These are phyloP conservation scores for Eulithis prunata DNA, from an alignment of 2,888 invertebrate species.

Conservation along the genomic window DNA sequence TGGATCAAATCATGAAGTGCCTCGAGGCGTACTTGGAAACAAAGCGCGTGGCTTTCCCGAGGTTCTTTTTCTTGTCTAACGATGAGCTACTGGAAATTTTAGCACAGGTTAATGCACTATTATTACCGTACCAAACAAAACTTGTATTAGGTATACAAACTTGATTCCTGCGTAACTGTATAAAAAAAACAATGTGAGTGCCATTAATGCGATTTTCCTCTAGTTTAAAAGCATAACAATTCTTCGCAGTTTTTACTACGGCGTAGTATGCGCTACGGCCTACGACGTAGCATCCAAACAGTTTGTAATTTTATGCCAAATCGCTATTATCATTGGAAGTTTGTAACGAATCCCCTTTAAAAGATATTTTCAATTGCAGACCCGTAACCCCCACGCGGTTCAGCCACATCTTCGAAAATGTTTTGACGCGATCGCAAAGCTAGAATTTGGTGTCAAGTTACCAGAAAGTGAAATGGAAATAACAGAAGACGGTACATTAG, in stretches of 20 bases:
- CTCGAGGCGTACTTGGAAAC: slow-evolving; percentile 95
- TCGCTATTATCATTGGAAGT: no score
- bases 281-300: not conserved
- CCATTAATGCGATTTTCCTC: no score
- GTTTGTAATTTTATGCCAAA: no score
- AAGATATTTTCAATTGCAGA: slow-evolving; percentile 68
- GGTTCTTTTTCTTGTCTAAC: slow-evolving; percentile 96
- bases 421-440: slow-evolving; percentile 91
- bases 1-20: slow-evolving; percentile 96
- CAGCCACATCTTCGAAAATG: slow-evolving; percentile 96
- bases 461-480: slow-evolving; percentile 81
- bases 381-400: slow-evolving; percentile 94
- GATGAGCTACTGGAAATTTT: slow-evolving; percentile 95
- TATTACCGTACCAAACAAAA: no score
- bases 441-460: slow-evolving; percentile 89
- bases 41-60: slow-evolving; percentile 93
- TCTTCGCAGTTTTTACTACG: not conserved
- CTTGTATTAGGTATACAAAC: no score
- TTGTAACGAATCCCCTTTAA: no score
- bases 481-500: slow-evolving; percentile 76
- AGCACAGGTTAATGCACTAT: slow-evolving; percentile 86
- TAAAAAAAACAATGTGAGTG: no score
- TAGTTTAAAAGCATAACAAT: no score
- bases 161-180: no score
- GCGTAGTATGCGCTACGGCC: not conserved